Conservation (phyloP, 2,113 vertebrate species). For the Gopherus flavomarginatus region DNA sequence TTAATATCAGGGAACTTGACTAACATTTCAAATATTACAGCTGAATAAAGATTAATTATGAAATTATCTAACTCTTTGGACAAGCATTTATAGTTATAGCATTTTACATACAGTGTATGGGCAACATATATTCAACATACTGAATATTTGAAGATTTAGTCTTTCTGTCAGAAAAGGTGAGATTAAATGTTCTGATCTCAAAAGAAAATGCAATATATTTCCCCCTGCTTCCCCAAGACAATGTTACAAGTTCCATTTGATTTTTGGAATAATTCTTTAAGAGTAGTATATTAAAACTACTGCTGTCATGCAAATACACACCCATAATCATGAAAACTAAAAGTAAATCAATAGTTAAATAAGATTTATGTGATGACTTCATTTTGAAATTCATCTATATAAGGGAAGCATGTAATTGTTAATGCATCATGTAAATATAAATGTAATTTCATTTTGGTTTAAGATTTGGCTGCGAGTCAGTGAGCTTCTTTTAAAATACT, state of each 20-base stretch:
- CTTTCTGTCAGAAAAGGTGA: not conserved
- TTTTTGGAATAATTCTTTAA: not conserved
- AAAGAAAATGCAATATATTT: not conserved
- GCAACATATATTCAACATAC: not conserved
- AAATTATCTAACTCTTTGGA: not conserved
- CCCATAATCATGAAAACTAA: not conserved
- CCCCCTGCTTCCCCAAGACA: not conserved
- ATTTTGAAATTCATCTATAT: not conserved
- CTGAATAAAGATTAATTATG: not conserved
- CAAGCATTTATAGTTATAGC: not conserved
- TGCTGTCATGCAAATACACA: not conserved
- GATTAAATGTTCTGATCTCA: not conserved
- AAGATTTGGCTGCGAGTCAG: not conserved
- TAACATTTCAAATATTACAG: not conserved
- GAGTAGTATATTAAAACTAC: not conserved
- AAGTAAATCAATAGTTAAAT: not conserved
- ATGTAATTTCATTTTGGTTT: not conserved
- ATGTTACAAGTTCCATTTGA: not conserved
- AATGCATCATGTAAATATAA: not conserved
- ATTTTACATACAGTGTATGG: not conserved
- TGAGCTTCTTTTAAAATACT: not conserved
- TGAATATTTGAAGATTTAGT: not conserved
- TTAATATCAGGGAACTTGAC: not conserved
- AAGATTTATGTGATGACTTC: not conserved
- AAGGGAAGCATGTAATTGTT: not conserved